Percentiles rank a stretch among this genome's conserved stretches.
Evolutionary conservation across 2,797 vertebrate species (phyloP).

Genomic region (Cryptoprocta ferox): DNA sequence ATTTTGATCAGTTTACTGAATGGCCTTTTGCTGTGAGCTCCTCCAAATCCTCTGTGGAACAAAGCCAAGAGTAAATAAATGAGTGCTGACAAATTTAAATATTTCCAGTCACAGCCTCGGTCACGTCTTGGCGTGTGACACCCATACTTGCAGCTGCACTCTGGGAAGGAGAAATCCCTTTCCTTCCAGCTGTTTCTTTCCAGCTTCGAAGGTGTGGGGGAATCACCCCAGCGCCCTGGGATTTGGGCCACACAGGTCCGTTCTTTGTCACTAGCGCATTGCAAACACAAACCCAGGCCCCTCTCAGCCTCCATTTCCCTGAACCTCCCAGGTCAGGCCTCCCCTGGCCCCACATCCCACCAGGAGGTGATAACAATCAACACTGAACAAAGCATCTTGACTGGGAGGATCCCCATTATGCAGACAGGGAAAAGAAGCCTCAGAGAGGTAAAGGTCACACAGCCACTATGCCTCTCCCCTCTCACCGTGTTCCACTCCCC

Average conservation of each 20-base stretch:
- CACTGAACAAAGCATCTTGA: neutral
- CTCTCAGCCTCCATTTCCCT: neutral
- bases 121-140: neutral
- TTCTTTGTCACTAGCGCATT: neutral
- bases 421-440: neutral
- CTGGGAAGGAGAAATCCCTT: neutral
- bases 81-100: constrained; percentile 55
- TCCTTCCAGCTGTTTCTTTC: constrained; percentile 12
- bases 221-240: neutral
- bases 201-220: neutral
- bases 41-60: constrained; percentile 46
- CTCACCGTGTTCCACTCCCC: neutral
- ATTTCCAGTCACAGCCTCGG: constrained; percentile 26
- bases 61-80: constrained; percentile 41
- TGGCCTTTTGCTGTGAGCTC: neutral
- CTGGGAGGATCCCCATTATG: neutral
- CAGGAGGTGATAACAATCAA: neutral
- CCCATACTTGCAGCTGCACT: neutral
- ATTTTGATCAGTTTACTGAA: constrained; percentile 38
- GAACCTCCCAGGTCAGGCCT: neutral
- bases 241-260: neutral
- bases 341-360: neutral
- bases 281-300: neutral
- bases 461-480: neutral
- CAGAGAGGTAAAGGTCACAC: neutral